phyloP scores from a whole-genome alignment of 2,888 invertebrate species.

The Petrophora chlorosata region DNA sequence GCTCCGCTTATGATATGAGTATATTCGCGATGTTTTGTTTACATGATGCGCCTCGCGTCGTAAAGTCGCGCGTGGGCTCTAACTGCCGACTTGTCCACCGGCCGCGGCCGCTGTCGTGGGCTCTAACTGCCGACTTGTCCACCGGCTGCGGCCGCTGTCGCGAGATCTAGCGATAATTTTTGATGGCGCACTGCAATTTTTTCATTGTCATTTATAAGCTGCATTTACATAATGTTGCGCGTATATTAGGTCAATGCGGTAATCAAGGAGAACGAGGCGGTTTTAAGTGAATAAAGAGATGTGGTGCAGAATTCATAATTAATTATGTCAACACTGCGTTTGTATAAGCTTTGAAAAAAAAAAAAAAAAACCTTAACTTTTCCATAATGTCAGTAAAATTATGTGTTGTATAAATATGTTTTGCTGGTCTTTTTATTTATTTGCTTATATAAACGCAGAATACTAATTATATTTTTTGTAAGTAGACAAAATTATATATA shows the following conservation, averaged over 20 bases:
- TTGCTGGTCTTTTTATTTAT: too few species aligned
- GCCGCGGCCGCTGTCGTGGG: slow-evolving; percentile 11
- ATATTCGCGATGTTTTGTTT: slow-evolving; percentile 67
- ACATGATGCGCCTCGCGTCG: slow-evolving; percentile 47
- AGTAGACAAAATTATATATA: too few species aligned
- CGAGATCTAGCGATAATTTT: slow-evolving; percentile 18
- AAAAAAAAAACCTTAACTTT: too few species aligned
- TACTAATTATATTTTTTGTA: too few species aligned
- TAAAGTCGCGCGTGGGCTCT: slow-evolving; percentile 24
- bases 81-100: slow-evolving; percentile 23
- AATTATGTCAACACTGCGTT: slow-evolving; percentile 9
- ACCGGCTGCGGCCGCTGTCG: slow-evolving; percentile 12
- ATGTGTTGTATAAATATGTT: too few species aligned
- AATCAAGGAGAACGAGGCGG: slow-evolving; percentile 31
- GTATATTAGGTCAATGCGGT: slow-evolving; percentile 27
- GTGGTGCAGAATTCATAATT: slow-evolving; percentile 15
- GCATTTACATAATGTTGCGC: slow-evolving; percentile 34
- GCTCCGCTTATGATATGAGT: slow-evolving; percentile 50
- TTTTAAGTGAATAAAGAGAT: slow-evolving; percentile 1
- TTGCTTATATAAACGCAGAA: too few species aligned
- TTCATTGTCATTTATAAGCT: slow-evolving; percentile 36
- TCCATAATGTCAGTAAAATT: too few species aligned
- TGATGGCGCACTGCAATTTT: slow-evolving; percentile 30
- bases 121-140: slow-evolving; percentile 23
- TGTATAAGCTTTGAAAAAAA: too few species aligned